Evolutionary conservation across 2,888 invertebrate genomes (phyloP).

Genomic region (Tetragonula carbonaria): DNA sequence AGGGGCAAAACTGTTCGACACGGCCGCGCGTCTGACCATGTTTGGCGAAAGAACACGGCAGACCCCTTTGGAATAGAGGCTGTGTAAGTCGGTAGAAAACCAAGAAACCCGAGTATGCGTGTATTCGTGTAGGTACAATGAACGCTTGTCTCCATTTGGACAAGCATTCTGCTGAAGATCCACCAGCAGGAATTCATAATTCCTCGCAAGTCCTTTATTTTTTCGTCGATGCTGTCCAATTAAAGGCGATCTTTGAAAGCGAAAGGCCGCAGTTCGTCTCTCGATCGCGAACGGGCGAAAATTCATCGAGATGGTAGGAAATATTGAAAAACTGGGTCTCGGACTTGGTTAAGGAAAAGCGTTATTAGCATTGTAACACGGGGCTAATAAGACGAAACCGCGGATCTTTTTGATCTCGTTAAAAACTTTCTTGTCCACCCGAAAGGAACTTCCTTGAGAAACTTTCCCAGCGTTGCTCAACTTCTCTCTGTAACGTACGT

Average conservation of each 20-base stretch:
- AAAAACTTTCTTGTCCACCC: not conserved
- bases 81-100: constrained; percentile 14
- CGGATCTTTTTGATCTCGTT: not conserved
- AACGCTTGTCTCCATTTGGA: constrained; percentile 33
- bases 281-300: too few relatives aligned
- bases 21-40: constrained; percentile 65
- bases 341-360: not conserved
- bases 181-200: not conserved
- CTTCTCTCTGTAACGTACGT: not conserved
- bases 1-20: constrained; percentile 59
- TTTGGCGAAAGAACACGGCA: constrained; percentile 60
- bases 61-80: constrained; percentile 57
- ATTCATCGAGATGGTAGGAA: too few relatives aligned
- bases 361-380: not conserved
- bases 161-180: not conserved
- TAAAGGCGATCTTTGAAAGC: too few relatives aligned
- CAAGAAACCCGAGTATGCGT: not conserved
- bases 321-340: not conserved
- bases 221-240: too few relatives aligned
- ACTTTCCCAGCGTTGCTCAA: constrained; percentile 2
- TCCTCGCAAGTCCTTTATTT: not conserved
- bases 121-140: constrained; percentile 12
- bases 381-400: not conserved
- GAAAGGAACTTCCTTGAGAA: not conserved
- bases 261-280: too few relatives aligned